Percentiles rank a stretch among this genome's conserved stretches.
Conservation (phyloP, 1,140 invertebrate genomes). For the Yoshiicerus persimilis region DNA sequence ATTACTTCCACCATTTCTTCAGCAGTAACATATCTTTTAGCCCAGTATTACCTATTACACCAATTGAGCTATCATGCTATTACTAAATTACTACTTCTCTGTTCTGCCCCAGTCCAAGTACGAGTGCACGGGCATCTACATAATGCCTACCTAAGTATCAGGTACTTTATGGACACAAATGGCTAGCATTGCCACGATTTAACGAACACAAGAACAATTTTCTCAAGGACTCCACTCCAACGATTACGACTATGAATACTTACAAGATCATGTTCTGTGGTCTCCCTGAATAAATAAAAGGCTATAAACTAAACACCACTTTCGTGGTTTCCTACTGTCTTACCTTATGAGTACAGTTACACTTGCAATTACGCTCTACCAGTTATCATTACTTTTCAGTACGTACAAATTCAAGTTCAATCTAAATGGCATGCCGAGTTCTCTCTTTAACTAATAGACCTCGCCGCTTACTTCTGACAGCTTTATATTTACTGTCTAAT, state of each 20-base stretch:
- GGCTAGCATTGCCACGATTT: neutral
- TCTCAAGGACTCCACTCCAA: neutral
- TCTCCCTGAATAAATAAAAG: neutral
- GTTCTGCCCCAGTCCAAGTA: too few species aligned
- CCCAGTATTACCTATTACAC: neutral
- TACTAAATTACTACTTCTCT: neutral
- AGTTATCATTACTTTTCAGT: neutral
- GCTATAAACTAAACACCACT: neutral
- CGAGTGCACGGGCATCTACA: too few species aligned
- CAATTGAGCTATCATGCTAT: neutral
- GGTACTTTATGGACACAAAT: neutral
- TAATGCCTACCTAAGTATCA: neutral
- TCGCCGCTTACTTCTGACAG: neutral
- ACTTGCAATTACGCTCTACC: neutral
- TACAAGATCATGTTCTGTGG: neutral
- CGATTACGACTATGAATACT: neutral
- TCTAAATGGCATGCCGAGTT: neutral
- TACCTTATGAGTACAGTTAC: neutral
- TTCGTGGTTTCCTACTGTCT: neutral
- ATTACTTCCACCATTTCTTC: neutral
- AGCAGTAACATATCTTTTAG: neutral
- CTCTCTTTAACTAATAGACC: neutral
- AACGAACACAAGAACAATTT: neutral
- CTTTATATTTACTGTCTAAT: neutral
- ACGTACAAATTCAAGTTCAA: neutral